These are phyloP conservation scores for Oryzias sinensis DNA, from an alignment of 2,797 vertebrate species.

Conservation along the genomic window DNA sequence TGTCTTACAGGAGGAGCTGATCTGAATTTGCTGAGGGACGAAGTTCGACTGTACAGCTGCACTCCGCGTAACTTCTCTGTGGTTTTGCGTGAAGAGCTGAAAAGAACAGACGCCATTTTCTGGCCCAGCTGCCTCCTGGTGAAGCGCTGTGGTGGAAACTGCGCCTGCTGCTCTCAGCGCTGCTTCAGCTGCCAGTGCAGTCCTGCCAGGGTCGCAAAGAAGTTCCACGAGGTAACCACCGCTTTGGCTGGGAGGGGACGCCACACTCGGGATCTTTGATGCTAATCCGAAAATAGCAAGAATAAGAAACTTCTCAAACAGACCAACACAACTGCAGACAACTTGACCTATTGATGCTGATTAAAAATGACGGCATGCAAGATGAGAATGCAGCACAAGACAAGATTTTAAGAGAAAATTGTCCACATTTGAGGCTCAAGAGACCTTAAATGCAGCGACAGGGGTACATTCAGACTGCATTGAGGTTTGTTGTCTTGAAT, in stretches of 20 bases:
- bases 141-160: slow-evolving; percentile 96
- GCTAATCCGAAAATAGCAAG: not conserved
- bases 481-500: no score
- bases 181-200: slow-evolving; percentile 94
- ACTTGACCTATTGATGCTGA: no score
- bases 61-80: slow-evolving; percentile 96
- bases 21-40: slow-evolving; percentile 92
- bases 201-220: slow-evolving; percentile 88
- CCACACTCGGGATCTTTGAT: not conserved
- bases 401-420: no score
- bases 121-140: slow-evolving; percentile 97
- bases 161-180: slow-evolving; percentile 89
- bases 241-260: not conserved
- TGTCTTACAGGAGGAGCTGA: slow-evolving; percentile 75
- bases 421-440: no score
- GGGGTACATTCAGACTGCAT: no score
- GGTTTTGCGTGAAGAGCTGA: slow-evolving; percentile 92
- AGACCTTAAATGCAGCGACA: no score
- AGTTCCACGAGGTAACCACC: slow-evolving; percentile 89
- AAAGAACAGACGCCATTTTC: slow-evolving; percentile 94
- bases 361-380: no score
- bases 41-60: slow-evolving; percentile 93
- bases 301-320: not conserved
- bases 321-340: not conserved
- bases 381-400: no score